Conservation (phyloP, 2,797 vertebrate genomes). For the Chiloscyllium punctatum region DNA sequence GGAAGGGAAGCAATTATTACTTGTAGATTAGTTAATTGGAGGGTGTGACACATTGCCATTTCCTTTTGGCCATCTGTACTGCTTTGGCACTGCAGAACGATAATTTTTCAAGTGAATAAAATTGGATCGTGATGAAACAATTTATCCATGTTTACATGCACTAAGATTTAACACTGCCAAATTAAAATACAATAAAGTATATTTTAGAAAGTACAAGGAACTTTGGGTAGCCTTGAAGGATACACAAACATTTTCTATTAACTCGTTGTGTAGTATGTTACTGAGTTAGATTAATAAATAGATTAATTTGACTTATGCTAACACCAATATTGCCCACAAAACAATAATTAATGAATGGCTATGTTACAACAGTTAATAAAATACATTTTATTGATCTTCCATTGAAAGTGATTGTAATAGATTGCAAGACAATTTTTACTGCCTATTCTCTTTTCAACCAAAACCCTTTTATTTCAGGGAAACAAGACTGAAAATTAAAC, state of each 20-base stretch:
- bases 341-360: not conserved
- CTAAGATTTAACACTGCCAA: not conserved
- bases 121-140: not conserved
- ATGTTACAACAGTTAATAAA: not conserved
- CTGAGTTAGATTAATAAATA: not conserved
- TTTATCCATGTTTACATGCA: not conserved
- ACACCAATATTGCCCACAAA: not conserved
- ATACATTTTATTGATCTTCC: not conserved
- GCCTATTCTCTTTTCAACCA: not conserved
- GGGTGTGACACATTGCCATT: not conserved
- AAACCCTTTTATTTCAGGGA: not conserved
- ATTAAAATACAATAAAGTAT: not conserved
- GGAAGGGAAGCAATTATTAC: not conserved
- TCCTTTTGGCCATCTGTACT: not conserved
- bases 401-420: not conserved
- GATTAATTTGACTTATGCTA: not conserved
- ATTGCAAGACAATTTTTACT: not conserved
- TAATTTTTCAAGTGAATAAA: not conserved
- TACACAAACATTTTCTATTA: not conserved
- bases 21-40: not conserved
- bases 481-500: not conserved
- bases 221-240: not conserved
- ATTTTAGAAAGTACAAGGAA: not conserved
- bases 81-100: not conserved
- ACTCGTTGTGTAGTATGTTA: not conserved